Base-by-base conservation (phyloP, 2,888 invertebrate species). In the Erebia ligea region DNA sequence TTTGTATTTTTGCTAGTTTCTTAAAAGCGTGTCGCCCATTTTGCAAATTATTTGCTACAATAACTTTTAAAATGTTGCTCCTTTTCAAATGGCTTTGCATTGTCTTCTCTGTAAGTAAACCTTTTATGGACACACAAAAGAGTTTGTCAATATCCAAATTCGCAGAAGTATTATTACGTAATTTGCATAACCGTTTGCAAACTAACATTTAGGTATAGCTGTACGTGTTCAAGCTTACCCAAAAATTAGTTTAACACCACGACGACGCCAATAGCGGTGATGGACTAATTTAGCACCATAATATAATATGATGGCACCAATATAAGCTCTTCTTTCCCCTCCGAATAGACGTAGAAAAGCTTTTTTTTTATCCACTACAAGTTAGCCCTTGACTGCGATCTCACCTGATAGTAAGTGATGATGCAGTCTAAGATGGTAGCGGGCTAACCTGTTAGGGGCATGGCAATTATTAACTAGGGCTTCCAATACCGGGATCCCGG, bases 91-190 rank as follows among this genome's bases (percentile, higher is more conserved):
- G 54, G 76, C 70, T 62, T 71, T 69, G 71, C 74, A 78, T 84
- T 82, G 82, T 83, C 66, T 75, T 73, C 74, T 74, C 77, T 80
- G 78, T 78, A 77, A 71, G 78, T 78, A 77, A 71, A 78, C 76
- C 81, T 85, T 84, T 84, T 82, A 83, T 81, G 80, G 73, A 70
- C 72, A 59, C 70, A 86, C 86, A 88, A 86, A 84, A 83, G 83
- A 82, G 81, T 85, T 86, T 81, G 79, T 79, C 82, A 84, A 86
- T 89, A 89, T 89, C 86, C 81, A 86, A 88, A 89, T 92, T 90
- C 91, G 85, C 76, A 85, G 92, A 91, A 91, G 76, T 78, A 78
- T 76, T 77, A 72, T 66, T 79, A 77, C 77, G 78, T 75, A 79
- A 75, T 82, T 90, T 87, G 85, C 87, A 81, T 85, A 87, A 89